These are phyloP conservation scores for Patagioenas fasciata DNA, from an alignment of 2,113 vertebrate species.

Conservation along the genomic window DNA sequence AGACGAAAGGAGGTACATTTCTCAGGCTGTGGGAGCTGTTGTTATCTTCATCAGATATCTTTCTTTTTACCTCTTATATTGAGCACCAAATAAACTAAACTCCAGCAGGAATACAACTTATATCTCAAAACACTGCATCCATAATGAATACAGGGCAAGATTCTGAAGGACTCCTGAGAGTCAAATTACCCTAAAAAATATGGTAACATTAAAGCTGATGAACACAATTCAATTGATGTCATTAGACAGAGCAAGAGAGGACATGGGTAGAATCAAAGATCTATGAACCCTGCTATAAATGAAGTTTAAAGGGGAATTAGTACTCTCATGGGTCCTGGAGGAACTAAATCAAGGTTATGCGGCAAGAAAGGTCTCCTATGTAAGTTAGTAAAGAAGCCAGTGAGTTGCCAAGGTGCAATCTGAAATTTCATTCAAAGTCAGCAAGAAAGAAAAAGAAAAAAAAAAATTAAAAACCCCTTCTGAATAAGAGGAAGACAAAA, in stretches of 20 bases:
- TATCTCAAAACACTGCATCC: not conserved
- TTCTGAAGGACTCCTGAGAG: not conserved
- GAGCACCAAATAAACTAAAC: not conserved
- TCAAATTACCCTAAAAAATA: not conserved
- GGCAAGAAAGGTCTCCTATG: not conserved
- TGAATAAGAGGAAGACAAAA: not conserved
- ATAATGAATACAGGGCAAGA: not conserved
- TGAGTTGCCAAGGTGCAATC: not conserved
- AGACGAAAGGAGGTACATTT: not conserved
- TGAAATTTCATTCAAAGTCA: not conserved
- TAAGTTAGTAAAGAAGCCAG: not conserved
- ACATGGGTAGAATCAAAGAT: not conserved
- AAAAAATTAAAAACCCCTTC: not conserved
- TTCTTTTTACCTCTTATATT: not conserved
- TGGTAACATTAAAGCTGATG: not conserved
- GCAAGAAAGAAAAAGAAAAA: not conserved
- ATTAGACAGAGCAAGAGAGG: not conserved
- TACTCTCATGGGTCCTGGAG: not conserved
- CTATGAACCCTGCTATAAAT: not conserved
- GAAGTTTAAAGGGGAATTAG: not conserved
- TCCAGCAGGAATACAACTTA: not conserved
- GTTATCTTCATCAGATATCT: not conserved
- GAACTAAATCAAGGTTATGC: not conserved
- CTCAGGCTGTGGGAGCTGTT: not conserved
- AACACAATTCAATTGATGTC: not conserved